phyloP scores from a whole-genome alignment of 2,113 vertebrate species.

The Canis aureus region DNA sequence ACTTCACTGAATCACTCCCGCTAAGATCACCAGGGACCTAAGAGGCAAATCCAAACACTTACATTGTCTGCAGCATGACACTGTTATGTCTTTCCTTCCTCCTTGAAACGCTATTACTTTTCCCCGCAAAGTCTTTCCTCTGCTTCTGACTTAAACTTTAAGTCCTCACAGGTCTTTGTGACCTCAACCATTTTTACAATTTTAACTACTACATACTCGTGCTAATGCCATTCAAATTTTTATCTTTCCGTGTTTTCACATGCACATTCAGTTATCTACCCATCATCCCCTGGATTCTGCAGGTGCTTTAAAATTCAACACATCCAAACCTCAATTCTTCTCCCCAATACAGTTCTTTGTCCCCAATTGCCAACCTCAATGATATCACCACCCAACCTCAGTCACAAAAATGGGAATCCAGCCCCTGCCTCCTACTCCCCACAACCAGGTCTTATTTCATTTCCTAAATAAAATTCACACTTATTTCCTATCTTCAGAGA shows the following conservation, averaged over 20 bases:
- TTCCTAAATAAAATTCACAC: neutral
- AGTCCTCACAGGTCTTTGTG: neutral
- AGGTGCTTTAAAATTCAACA: neutral
- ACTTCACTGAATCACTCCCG: neutral
- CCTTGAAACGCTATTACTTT: neutral
- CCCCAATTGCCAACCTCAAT: neutral
- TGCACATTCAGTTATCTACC: neutral
- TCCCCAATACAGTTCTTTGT: neutral
- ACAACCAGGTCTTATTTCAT: neutral
- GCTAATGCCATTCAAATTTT: neutral
- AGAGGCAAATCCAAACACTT: neutral
- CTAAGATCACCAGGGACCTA: neutral
- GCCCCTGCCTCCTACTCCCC: neutral
- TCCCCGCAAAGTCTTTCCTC: neutral
- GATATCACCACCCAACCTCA: neutral
- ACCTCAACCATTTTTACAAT: neutral
- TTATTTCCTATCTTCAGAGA: neutral
- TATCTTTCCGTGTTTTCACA: neutral
- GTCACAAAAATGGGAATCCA: neutral
- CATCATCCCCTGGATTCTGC: neutral
- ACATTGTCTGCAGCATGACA: neutral
- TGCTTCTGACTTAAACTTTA: neutral
- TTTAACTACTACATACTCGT: neutral
- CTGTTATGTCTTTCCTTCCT: neutral
- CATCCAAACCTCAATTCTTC: neutral